These are phyloP conservation scores for Lamellibrachia columna DNA, from an alignment of 2,888 invertebrate species.

Conservation along the genomic window DNA sequence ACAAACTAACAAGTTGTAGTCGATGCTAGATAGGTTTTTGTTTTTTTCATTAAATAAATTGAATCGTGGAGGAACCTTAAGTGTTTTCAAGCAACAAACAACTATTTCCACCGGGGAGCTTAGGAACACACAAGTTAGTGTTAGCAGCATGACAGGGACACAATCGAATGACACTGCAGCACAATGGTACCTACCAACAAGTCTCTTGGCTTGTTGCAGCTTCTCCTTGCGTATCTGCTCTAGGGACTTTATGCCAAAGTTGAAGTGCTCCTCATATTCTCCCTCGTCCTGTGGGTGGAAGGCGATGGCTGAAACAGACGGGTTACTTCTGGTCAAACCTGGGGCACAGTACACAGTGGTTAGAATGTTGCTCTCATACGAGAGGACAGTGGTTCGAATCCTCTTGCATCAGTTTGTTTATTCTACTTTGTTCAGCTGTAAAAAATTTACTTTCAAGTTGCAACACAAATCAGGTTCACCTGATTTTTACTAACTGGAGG, in stretches of 20 bases:
- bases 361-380: too few species aligned
- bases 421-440: too few species aligned
- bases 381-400: too few species aligned
- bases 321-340: not conserved
- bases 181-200: not conserved
- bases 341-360: not conserved
- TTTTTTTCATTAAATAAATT: too few species aligned
- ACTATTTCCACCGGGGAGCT: not conserved
- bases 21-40: too few species aligned
- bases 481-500: too few species aligned
- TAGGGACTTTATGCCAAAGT: slow-evolving; percentile 3
- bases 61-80: not conserved
- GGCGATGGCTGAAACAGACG: not conserved
- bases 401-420: too few species aligned
- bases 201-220: not conserved
- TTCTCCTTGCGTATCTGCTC: not conserved
- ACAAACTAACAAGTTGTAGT: too few species aligned
- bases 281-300: not conserved
- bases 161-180: not conserved
- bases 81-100: not conserved
- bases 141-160: not conserved
- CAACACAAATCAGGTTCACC: too few species aligned
- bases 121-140: not conserved
- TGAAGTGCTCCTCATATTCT: not conserved
- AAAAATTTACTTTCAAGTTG: too few species aligned